A percentile compares a stretch with the other conserved stretches of the same genome.
Evolutionary conservation across 2,888 invertebrate genomes (phyloP).

Genomic region (Stenolophus ochropezus): DNA sequence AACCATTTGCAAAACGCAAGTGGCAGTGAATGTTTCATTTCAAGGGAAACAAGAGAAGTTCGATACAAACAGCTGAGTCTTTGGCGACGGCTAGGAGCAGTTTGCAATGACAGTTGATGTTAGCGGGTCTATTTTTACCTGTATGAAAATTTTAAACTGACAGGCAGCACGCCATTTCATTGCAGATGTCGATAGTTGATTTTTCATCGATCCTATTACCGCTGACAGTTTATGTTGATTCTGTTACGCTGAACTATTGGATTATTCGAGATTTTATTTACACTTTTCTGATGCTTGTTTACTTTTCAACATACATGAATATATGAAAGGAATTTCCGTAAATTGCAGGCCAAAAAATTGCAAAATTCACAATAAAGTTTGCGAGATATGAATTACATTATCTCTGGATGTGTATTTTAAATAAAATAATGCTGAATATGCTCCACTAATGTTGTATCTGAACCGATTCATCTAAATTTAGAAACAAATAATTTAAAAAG

Average conservation of each 20-base stretch:
- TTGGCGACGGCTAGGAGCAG: not conserved
- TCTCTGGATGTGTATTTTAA: not conserved
- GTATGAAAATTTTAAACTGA: slow-evolving; percentile 6
- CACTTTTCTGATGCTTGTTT: slow-evolving; percentile 5
- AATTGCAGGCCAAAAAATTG: not conserved
- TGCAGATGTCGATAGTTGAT: slow-evolving; percentile 8
- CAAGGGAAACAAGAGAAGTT: slow-evolving; percentile 5
- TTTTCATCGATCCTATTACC: slow-evolving; percentile 6
- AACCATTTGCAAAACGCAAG: not conserved
- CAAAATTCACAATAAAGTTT: not conserved
- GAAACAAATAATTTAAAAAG: too few species aligned
- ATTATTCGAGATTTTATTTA: slow-evolving; percentile 27
- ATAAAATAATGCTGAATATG: not conserved
- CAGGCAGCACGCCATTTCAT: slow-evolving; percentile 3
- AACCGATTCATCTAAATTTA: too few species aligned
- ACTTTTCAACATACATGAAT: slow-evolving; percentile 2
- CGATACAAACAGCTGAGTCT: not conserved
- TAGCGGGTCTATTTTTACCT: not conserved
- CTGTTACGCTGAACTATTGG: slow-evolving; percentile 16
- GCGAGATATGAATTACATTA: not conserved
- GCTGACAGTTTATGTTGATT: slow-evolving; percentile 20
- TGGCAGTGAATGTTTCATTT: not conserved
- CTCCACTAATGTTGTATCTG: too few species aligned
- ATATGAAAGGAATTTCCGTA: not conserved
- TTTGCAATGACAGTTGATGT: slow-evolving; percentile 20